Evolutionary conservation across 2,888 invertebrate species (phyloP), one percentile per base, ranked within the genome.

Genomic region (Microctonus aethiopoides): DNA sequence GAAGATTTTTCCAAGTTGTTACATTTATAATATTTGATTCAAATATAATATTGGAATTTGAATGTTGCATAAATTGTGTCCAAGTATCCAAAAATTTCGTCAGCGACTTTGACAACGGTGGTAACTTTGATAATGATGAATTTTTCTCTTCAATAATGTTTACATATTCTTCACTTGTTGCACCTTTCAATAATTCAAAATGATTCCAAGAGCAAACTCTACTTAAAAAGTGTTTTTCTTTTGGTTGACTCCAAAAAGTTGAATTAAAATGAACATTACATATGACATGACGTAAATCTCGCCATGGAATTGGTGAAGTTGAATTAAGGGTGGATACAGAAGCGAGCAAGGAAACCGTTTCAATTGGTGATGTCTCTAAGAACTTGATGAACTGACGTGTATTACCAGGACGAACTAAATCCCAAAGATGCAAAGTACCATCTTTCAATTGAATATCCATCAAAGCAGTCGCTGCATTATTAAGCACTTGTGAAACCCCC

Each of bases 161-260:
- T 78, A 72, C 73, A 62, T 80, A 83, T 46, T 81, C 79, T 7
- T 79, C 75, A 56, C 81, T 83, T 11, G 84, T 83, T 26, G 78
- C 73, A 6, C 78, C 75, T 22, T 71, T 78, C 57, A 84, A 51
- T n/a, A 84, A 59, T 56, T 84, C 82, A 61, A 77, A 74, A 10
- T 77, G 76, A 72, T 84, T 83, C 71, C 83, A 83, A 9, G 79
- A 77, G 46, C 84, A 84, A n/a, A 84, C n/a, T 51, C 78, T 74
- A 2, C 74, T 72, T 11, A 84, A 63, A 56, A 83, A 84, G 24
- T 71, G 76, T 26, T 62, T 77, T 10, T 76, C 75, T 10, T 73
- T 75, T 5, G 71, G 66, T 22, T 72, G 65, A 16, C 66, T 73
- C 84, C 84, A 84, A 59, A 78, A 83, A 51, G 60, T 65, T 1